These are phyloP conservation scores for Shinisaurus crocodilurus DNA, from an alignment of 2,113 vertebrate genomes.

Conservation along the genomic window DNA sequence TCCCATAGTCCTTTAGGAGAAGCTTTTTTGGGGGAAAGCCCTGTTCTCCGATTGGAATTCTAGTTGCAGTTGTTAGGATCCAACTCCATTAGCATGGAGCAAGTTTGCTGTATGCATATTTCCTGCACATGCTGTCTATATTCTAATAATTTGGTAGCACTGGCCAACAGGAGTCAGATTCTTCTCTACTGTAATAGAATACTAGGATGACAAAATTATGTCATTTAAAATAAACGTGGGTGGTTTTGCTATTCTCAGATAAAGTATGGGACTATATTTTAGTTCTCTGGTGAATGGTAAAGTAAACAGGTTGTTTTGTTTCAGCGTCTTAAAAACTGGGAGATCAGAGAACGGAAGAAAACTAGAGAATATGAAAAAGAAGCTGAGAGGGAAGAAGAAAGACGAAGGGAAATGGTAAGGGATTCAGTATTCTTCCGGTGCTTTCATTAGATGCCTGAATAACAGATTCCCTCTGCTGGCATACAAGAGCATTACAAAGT, in stretches of 20 bases:
- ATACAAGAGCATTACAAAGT: not conserved
- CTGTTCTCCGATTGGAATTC: not conserved
- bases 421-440: not conserved
- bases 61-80: not conserved
- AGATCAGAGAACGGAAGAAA: slow-evolving; percentile 97
- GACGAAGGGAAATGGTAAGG: slow-evolving; percentile 92
- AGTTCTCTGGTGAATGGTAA: not conserved
- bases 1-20: not conserved
- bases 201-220: not conserved
- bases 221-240: not conserved
- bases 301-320: slow-evolving; percentile 40
- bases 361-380: slow-evolving; percentile 95
- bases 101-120: not conserved
- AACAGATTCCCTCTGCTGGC: not conserved
- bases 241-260: not conserved
- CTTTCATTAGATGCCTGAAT: not conserved
- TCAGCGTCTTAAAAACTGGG: slow-evolving; percentile 98
- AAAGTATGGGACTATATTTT: not conserved
- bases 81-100: not conserved
- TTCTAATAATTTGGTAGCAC: slow-evolving; percentile 10
- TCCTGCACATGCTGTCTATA: not conserved
- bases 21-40: not conserved
- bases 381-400: slow-evolving; percentile 93
- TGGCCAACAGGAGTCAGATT: not conserved
- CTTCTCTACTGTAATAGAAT: not conserved